Conservation (phyloP, 2,113 vertebrate genomes). For the Bettongia penicillata region DNA sequence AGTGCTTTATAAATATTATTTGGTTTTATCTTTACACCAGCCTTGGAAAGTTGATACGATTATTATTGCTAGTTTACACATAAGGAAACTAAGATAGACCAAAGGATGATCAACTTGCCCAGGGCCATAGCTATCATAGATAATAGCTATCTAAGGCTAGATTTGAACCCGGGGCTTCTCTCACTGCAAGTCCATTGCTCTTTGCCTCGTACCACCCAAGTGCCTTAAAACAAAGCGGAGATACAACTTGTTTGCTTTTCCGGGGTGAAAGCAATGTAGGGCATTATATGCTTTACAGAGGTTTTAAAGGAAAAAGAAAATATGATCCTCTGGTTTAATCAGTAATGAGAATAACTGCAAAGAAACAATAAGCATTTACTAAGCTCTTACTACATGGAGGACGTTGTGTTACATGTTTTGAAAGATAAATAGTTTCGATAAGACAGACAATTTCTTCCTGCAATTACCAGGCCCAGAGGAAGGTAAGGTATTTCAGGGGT, state of each 20-base stretch:
- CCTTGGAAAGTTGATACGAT: background rate
- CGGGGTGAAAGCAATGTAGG: background rate
- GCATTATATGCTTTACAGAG: background rate
- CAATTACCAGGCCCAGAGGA: background rate
- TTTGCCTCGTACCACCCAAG: background rate
- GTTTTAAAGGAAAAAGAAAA: background rate
- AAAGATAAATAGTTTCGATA: background rate
- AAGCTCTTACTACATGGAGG: background rate
- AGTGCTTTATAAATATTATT: background rate
- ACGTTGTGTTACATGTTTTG: background rate
- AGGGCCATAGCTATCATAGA: background rate
- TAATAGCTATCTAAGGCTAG: conserved; percentile 11
- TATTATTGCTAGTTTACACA: background rate
- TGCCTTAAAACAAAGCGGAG: conserved; percentile 7
- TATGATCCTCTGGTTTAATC: conserved; percentile 19
- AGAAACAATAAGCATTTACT: background rate
- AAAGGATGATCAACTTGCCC: background rate
- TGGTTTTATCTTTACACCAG: background rate
- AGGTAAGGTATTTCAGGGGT: background rate
- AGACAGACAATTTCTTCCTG: background rate
- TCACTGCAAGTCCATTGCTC: background rate
- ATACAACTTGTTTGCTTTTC: conserved; percentile 15
- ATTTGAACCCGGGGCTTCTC: conserved; percentile 1
- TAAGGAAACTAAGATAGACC: background rate
- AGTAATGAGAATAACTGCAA: conserved; percentile 31